Evolutionary conservation across 2,888 invertebrate genomes (phyloP).

Genomic region (Molorchus minor): DNA sequence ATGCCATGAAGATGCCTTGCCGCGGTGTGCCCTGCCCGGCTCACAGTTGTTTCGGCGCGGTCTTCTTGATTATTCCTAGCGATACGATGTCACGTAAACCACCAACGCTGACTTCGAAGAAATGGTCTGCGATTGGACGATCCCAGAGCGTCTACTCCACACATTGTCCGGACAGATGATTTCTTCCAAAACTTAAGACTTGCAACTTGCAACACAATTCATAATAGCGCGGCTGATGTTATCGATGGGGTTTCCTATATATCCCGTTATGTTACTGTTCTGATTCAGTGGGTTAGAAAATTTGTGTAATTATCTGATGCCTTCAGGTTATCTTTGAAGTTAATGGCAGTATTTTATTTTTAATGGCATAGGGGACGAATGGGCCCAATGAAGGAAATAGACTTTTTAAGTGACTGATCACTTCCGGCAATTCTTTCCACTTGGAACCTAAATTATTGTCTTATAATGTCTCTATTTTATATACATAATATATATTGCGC

Average conservation of each 20-base stretch:
- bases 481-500: no score
- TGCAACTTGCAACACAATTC: slow-evolving; percentile 26
- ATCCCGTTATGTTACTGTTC: slow-evolving; percentile 24
- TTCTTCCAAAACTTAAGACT: slow-evolving; percentile 33
- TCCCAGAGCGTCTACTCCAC: slow-evolving; percentile 28
- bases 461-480: no score
- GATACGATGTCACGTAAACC: slow-evolving; percentile 51
- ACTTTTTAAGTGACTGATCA: no score
- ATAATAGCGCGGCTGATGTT: slow-evolving; percentile 22
- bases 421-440: no score
- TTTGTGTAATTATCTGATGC: slow-evolving; percentile 22
- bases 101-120: slow-evolving; percentile 37
- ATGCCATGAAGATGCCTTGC: slow-evolving; percentile 36
- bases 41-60: slow-evolving; percentile 30
- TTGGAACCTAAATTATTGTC: no score
- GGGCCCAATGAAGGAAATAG: neutral
- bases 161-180: slow-evolving; percentile 33
- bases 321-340: neutral
- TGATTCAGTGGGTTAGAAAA: slow-evolving; percentile 28
- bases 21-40: slow-evolving; percentile 18
- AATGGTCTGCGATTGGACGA: slow-evolving; percentile 31
- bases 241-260: slow-evolving; percentile 20
- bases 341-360: neutral
- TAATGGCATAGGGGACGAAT: neutral
- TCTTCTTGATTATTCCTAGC: slow-evolving; percentile 47